A percentile compares a stretch with the other conserved stretches of the same genome.
phyloP scores from a whole-genome alignment of 2,113 vertebrate genomes.

The Pituophis catenifer region DNA sequence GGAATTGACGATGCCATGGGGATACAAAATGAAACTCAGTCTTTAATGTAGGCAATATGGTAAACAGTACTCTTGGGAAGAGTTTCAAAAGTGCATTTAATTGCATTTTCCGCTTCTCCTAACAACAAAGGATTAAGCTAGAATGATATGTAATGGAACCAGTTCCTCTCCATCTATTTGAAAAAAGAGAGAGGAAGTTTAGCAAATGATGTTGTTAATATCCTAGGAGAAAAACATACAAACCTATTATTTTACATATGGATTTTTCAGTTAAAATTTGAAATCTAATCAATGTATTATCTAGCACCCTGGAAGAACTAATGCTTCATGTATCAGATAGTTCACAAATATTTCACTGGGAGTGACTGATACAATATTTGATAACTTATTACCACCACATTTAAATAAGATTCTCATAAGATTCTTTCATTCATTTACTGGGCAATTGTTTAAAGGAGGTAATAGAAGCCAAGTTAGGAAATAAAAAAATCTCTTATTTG shows the following conservation, averaged over 20 bases:
- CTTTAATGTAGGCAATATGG: constrained; percentile 59
- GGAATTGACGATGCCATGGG: constrained; percentile 24
- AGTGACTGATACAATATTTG: not conserved
- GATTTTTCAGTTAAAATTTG: constrained; percentile 34
- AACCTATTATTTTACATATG: constrained; percentile 38
- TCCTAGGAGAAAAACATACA: constrained; percentile 37
- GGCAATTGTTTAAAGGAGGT: not conserved
- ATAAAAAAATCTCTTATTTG: not conserved
- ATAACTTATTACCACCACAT: not conserved
- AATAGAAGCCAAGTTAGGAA: not conserved
- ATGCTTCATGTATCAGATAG: not conserved
- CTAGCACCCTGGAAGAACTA: not conserved
- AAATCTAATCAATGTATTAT: not conserved
- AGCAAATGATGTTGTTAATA: constrained; percentile 40
- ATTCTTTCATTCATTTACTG: not conserved
- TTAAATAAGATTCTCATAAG: not conserved
- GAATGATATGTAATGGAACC: constrained; percentile 66
- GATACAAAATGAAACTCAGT: constrained; percentile 29
- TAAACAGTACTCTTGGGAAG: constrained; percentile 65
- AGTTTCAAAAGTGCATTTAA: constrained; percentile 71
- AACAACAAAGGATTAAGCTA: constrained; percentile 69
- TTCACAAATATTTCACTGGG: not conserved
- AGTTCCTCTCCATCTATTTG: constrained; percentile 48
- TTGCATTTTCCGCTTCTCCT: constrained; percentile 73
- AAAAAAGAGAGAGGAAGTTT: constrained; percentile 39